Evolutionary conservation across 2,888 invertebrate species (phyloP), one percentile per base, ranked within the genome.

Genomic region (Tryphoninae sp.): DNA sequence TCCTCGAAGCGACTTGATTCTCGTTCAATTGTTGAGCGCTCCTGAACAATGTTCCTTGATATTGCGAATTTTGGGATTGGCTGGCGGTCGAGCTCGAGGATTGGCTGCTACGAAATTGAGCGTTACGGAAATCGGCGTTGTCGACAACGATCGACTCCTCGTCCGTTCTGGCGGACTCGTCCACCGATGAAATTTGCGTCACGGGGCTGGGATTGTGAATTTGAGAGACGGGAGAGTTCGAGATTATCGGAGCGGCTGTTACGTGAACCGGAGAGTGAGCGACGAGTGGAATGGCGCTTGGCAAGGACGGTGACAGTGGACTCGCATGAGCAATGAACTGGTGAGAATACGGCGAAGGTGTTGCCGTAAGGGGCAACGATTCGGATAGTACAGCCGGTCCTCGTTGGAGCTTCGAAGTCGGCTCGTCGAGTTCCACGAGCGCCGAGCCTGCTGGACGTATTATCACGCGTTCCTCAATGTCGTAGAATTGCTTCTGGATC

Each of bases 401-500:
- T 83, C 92, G 93, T 59, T 94, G 93, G 42, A 92, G 92, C 86
- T 94, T 94, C 11, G 94, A 93, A 19, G 93, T 92, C 0, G 94
- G 94, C 83, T 94, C 93, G 83, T 94, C 94, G 11, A 94, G 90
- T 84, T 94, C 94, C 0, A 94, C 93, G 3, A 94, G 92, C 40
- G 94, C 93, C 9, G 94, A 94, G 40, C 94, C 94, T 3, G 94
- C 94, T 0, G 94, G 94, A 33, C 94, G 93, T 59, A 94, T 93
- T 19, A 94, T 91, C 23, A 94, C 93, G 64, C 94, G 93, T 86
- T 94, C 94, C 86, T 94, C 94, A 83, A 94, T 94, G 85, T 94
- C 94, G 89, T 94, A 94, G 89, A 94, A 94, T 87, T 94, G 94
- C 89, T 94, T 94, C 85, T 94, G 94, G 80, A 94, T 93, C 49